Base-by-base conservation (phyloP, 2,888 invertebrate genomes). In the Dioctria linearis region DNA sequence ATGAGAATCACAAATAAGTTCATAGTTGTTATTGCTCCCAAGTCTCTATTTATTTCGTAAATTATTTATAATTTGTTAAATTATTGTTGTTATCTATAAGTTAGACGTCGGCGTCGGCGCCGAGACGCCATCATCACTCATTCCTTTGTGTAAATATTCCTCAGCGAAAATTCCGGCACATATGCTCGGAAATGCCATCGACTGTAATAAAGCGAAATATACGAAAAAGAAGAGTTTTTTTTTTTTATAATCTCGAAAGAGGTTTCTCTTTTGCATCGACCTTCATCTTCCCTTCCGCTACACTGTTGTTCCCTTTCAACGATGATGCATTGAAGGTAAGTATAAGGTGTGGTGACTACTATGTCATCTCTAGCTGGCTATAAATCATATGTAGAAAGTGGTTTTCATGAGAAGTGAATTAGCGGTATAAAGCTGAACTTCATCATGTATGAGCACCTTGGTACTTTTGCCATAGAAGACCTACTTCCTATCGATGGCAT, bases 301-400 rank as follows among this genome's bases (percentile, higher is more conserved):
- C 57, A n/a, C 39, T n/a, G n/a, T 11, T 11, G 39, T 39, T 11
- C 37, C 42, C 51, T 69, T 69, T 69, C 51, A 9, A 69, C 49
- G 51, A 9, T 37, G 5, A 39, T 61, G 61, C 51, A 25, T 25
- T 25, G 25, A 2, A 25, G 25, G 25, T 25, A 25, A 25, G 25
- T 25, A 25, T 37, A 4, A 51, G 40, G 69, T 37, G 49, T 69
- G 51, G 25, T 11, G 11, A 11, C 37, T 25, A 61, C 5, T 61
- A 6, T 25, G 49, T 6, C 39, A 37, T 43, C 39, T 46, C 65
- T 13, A 65, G n/a, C 51, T 69, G 51, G 51, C 49, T 73, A 42
- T 59, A 73, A 73, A 42, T 73, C 57, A 73, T 57, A 73, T 73
- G 42, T 73, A 73, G 73, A 59, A 73, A 73, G 73, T 73, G 73